Evolutionary conservation across 2,888 invertebrate species (phyloP).

Genomic region (Aleiodes alternator): DNA sequence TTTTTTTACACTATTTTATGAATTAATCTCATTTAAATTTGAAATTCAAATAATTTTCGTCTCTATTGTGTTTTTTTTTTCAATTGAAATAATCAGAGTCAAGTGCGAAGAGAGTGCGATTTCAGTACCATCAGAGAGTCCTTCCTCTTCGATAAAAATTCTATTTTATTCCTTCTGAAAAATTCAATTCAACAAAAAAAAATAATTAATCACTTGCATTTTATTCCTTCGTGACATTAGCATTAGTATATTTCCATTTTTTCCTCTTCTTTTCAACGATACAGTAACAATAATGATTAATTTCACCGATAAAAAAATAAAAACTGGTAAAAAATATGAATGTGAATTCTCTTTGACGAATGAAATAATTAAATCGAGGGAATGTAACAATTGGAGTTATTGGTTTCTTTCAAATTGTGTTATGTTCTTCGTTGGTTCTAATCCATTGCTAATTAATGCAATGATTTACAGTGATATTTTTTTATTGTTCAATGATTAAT

Average conservation of each 20-base stretch:
- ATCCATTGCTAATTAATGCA: no score
- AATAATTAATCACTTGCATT: no score
- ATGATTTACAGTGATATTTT: no score
- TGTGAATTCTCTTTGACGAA: neutral
- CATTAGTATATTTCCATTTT: slow-evolving; percentile 51
- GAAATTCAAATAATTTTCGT: no score
- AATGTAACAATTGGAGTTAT: neutral
- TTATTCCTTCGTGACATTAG: slow-evolving; percentile 51
- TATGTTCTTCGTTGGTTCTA: neutral
- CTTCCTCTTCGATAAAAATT: slow-evolving; percentile 55
- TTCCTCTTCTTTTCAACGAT: slow-evolving; percentile 45
- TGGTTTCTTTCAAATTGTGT: neutral
- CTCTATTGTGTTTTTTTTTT: neutral
- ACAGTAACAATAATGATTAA: slow-evolving; percentile 51
- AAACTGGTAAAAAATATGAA: neutral
- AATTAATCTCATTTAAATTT: no score
- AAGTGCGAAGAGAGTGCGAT: slow-evolving; percentile 52
- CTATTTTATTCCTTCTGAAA: slow-evolving; percentile 33
- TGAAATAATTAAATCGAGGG: slow-evolving; percentile 1
- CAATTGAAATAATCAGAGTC: slow-evolving; percentile 43
- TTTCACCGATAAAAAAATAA: neutral
- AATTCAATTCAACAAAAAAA: neutral
- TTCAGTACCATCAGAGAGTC: slow-evolving; percentile 61
- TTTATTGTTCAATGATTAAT: no score
- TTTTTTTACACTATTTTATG: neutral